Evolutionary conservation across 2,888 invertebrate genomes (phyloP).

Genomic region (Tachystola acroxantha): DNA sequence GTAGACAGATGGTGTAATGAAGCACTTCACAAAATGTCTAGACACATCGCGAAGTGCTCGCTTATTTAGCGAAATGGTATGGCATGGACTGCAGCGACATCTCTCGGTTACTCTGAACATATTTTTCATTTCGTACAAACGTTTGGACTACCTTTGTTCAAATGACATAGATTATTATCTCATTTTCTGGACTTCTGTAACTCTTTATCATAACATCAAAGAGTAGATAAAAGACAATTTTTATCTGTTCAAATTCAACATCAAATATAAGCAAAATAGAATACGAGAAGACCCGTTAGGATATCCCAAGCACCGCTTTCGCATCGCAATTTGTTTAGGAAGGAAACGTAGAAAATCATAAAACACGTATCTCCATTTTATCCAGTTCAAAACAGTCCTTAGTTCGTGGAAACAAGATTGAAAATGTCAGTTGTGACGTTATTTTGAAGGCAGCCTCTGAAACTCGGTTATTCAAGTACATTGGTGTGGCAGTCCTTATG

Average conservation of each 20-base stretch:
- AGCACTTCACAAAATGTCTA: no score
- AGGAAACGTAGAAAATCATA: constrained; percentile 38
- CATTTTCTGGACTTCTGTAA: no score
- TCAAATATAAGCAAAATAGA: constrained; percentile 19
- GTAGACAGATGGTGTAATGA: no score
- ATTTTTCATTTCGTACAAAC: no score
- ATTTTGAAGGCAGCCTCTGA: constrained; percentile 15
- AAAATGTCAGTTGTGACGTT: constrained; percentile 16
- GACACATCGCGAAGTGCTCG: no score
- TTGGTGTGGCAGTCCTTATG: not conserved
- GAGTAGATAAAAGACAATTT: not conserved
- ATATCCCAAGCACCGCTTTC: constrained; percentile 42
- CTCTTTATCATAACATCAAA: not conserved
- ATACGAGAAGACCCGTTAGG: constrained; percentile 24
- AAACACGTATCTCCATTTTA: constrained; percentile 8
- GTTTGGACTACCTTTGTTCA: no score
- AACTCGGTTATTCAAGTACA: not conserved
- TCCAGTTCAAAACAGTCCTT: constrained; percentile 7
- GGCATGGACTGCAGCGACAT: no score
- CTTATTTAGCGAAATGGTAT: no score
- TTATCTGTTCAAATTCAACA: constrained; percentile 18
- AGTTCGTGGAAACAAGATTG: not conserved
- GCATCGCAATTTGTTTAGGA: constrained; percentile 46
- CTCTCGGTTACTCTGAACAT: no score
- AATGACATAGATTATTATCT: no score